Conservation (phyloP, 2,797 vertebrate species). For the Tokudaia muenninki region DNA sequence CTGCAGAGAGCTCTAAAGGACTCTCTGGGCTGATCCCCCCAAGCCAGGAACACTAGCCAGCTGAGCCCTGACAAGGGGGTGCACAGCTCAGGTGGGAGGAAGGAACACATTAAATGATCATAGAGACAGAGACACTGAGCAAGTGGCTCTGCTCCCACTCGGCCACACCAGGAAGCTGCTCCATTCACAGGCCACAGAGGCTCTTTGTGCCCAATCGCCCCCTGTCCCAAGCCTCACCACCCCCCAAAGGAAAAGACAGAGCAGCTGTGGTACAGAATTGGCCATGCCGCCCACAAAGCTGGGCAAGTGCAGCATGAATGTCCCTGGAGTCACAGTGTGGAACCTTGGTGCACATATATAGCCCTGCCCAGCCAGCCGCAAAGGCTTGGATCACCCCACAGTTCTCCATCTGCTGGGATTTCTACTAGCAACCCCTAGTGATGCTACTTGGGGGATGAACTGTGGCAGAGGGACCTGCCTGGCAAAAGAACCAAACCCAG, state of each 20-base stretch:
- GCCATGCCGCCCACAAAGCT: slow-evolving; percentile 63
- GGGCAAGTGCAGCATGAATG: slow-evolving; percentile 60
- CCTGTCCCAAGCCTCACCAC: slow-evolving; percentile 34
- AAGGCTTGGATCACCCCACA: background rate
- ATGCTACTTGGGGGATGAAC: background rate
- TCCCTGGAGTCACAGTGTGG: background rate
- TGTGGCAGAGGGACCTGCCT: background rate
- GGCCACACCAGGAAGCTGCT: slow-evolving; percentile 59
- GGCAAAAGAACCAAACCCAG: background rate
- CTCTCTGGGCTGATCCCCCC: background rate
- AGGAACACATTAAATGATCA: background rate
- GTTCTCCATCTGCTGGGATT: slow-evolving; percentile 51
- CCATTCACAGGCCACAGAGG: slow-evolving; percentile 77
- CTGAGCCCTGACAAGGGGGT: background rate
- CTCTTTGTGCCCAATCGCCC: slow-evolving; percentile 74
- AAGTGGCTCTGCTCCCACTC: slow-evolving; percentile 18
- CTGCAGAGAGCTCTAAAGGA: background rate
- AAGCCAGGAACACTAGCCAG: background rate
- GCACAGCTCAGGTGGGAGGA: slow-evolving; percentile 1
- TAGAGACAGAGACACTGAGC: slow-evolving; percentile 21
- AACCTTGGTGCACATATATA: background rate
- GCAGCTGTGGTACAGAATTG: slow-evolving; percentile 71
- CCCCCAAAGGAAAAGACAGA: slow-evolving; percentile 59
- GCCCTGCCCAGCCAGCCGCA: background rate
- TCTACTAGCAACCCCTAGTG: background rate